phyloP scores from a whole-genome alignment of 2,888 invertebrate species.

The Andrena bucephala region DNA sequence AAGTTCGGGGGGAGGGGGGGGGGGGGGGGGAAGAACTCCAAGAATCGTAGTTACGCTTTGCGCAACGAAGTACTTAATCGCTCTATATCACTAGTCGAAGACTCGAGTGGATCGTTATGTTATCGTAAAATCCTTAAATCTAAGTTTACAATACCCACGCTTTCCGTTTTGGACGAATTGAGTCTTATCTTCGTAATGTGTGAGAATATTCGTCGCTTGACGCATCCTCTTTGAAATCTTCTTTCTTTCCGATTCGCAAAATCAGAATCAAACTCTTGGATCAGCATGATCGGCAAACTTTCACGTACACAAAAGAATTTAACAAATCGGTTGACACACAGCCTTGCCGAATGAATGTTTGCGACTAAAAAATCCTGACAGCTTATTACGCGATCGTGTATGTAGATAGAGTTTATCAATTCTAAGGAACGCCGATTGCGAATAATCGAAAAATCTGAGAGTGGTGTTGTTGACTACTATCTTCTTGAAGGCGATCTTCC shows the following conservation, averaged over 20 bases:
- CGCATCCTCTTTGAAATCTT: neutral
- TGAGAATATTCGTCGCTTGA: neutral
- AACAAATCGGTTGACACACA: slow-evolving; percentile 1
- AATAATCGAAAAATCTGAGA: neutral
- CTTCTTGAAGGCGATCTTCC: neutral
- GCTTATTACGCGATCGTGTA: neutral
- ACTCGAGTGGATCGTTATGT: slow-evolving; percentile 13
- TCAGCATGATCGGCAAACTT: neutral
- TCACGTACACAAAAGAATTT: neutral
- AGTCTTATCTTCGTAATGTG: neutral
- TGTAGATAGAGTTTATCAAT: neutral
- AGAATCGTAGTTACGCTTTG: neutral
- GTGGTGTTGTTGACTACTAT: neutral
- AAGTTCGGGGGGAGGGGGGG: neutral
- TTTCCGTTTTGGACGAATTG: slow-evolving; percentile 11
- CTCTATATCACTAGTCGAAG: slow-evolving; percentile 4
- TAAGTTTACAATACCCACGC: slow-evolving; percentile 29
- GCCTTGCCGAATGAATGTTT: neutral
- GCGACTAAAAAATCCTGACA: neutral
- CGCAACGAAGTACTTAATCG: slow-evolving; percentile 20
- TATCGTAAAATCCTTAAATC: slow-evolving; percentile 33
- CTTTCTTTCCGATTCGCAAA: no score
- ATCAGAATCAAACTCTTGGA: slow-evolving; percentile 2
- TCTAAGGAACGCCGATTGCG: neutral
- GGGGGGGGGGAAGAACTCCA: neutral